Conservation (phyloP, 2,113 vertebrate genomes). For the Dunckerocampus dactyliophorus region DNA sequence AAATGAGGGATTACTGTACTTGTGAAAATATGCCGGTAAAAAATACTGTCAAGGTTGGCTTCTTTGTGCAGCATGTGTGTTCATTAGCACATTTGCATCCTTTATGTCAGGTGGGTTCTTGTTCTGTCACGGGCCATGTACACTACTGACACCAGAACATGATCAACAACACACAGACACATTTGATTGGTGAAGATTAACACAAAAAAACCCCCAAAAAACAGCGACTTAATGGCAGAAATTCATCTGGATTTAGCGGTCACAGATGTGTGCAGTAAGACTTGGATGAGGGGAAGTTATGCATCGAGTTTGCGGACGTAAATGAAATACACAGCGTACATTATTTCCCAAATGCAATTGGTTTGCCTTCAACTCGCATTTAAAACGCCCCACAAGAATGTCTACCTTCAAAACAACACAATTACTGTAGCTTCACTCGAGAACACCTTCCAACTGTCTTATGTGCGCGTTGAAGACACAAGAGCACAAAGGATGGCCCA, state of each 20-base stretch:
- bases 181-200: slow-evolving; percentile 58
- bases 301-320: too few species aligned
- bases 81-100: too few species aligned
- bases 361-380: neutral
- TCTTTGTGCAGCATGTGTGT: too few species aligned
- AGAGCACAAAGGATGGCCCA: neutral
- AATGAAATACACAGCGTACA: neutral
- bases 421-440: neutral
- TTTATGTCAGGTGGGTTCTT: too few species aligned
- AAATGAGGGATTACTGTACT: too few species aligned
- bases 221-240: slow-evolving; percentile 45
- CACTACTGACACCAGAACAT: slow-evolving; percentile 38
- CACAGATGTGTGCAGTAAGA: slow-evolving; percentile 41
- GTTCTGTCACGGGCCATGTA: slow-evolving; percentile 4
- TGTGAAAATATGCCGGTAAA: too few species aligned
- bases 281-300: neutral
- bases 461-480: neutral
- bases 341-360: slow-evolving; percentile 17
- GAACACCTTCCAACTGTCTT: neutral
- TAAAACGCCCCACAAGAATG: neutral
- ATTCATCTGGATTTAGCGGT: slow-evolving; percentile 51
- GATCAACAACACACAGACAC: neutral
- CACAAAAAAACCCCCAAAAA: slow-evolving; percentile 4
- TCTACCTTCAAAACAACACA: slow-evolving; percentile 3
- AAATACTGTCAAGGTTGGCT: too few species aligned